Conservation (phyloP, 2,113 vertebrate species). For the Morone chrysops region DNA sequence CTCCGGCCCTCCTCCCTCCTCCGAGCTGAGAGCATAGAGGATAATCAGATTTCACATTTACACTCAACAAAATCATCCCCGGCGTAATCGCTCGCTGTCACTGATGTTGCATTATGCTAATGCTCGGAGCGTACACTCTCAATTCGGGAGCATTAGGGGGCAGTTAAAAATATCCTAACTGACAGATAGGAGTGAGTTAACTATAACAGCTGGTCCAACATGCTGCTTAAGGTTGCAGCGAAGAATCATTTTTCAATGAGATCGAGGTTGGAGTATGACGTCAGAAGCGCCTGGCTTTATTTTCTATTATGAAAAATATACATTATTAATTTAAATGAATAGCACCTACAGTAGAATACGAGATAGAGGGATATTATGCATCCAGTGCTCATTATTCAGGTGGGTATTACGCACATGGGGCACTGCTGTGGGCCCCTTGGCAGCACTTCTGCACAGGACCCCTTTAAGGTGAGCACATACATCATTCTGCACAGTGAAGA, state of each 20-base stretch:
- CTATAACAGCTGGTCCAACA: not conserved
- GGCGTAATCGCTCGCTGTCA: constrained; percentile 70
- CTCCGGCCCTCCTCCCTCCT: constrained; percentile 45
- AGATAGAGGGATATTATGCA: too few species aligned
- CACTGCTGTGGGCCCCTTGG: too few species aligned
- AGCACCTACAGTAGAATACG: too few species aligned
- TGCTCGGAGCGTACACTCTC: constrained; percentile 27
- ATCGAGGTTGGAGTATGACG: too few species aligned
- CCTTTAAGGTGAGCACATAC: not conserved
- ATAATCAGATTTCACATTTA: constrained; percentile 86
- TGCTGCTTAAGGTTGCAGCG: not conserved
- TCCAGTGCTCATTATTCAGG: too few species aligned
- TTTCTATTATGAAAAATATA: too few species aligned
- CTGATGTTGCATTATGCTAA: constrained; percentile 72
- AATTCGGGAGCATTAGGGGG: constrained; percentile 54
- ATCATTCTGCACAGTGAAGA: not conserved
- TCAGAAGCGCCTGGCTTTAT: too few species aligned
- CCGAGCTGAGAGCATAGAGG: constrained; percentile 54
- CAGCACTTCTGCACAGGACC: too few species aligned
- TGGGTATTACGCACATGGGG: too few species aligned
- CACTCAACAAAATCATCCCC: constrained; percentile 81
- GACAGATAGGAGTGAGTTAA: constrained; percentile 26
- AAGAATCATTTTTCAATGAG: too few species aligned
- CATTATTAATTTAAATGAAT: too few species aligned
- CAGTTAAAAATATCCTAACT: constrained; percentile 61